Evolutionary conservation across 2,888 invertebrate species (phyloP).

Genomic region (Habrosyne pyritoides): DNA sequence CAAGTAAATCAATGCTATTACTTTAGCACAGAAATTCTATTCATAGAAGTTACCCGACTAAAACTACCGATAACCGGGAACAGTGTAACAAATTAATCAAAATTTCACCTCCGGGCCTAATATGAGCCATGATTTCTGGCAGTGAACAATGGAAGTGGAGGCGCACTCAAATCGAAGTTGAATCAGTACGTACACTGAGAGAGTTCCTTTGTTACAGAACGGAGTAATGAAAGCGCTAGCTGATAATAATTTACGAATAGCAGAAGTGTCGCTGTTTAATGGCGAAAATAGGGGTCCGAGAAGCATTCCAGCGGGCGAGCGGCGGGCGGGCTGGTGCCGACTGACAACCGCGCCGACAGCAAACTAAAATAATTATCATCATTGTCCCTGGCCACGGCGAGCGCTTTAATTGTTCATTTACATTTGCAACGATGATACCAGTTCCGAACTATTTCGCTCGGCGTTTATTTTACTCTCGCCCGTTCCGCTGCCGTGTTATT

Average conservation of each 20-base stretch:
- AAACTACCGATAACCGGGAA: constrained; percentile 66
- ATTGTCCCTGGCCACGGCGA: constrained; percentile 80
- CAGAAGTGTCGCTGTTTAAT: constrained; percentile 83
- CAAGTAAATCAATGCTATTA: constrained; percentile 50
- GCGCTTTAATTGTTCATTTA: constrained; percentile 83
- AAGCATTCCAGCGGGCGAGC: constrained; percentile 72
- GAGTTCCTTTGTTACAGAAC: constrained; percentile 78
- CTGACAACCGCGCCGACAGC: constrained; percentile 78
- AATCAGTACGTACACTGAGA: constrained; percentile 75
- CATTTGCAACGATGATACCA: constrained; percentile 83
- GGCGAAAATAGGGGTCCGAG: constrained; percentile 73
- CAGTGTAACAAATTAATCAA: constrained; percentile 80
- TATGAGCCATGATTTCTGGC: constrained; percentile 75
- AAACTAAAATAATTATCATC: constrained; percentile 84
- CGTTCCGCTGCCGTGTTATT: constrained; percentile 73
- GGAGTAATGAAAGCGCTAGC: constrained; percentile 80
- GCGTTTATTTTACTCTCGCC: constrained; percentile 76
- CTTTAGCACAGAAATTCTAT: constrained; percentile 46
- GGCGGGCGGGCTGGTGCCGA: constrained; percentile 50
- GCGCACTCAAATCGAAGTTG: constrained; percentile 76
- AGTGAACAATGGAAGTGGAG: constrained; percentile 71
- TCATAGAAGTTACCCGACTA: constrained; percentile 61
- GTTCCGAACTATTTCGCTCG: constrained; percentile 79
- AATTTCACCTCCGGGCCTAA: constrained; percentile 79
- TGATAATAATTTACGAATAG: constrained; percentile 83